These are phyloP conservation scores for Mycetomoellerius zeteki DNA, from an alignment of 1,140 invertebrate genomes.

Conservation along the genomic window DNA sequence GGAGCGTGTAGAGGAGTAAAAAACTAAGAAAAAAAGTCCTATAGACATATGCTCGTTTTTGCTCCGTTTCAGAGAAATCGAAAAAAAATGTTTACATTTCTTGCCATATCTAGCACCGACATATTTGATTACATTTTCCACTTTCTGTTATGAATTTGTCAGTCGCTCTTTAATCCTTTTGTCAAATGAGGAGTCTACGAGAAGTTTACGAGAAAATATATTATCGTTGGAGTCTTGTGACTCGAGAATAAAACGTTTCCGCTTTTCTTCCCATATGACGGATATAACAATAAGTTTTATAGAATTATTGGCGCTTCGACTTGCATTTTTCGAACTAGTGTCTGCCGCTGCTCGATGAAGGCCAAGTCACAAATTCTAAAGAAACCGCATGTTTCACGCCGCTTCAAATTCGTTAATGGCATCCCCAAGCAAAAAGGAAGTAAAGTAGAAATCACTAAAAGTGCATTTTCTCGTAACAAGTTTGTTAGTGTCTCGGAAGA, in stretches of 20 bases:
- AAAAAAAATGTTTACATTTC: too few species aligned
- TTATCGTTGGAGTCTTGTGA: neutral
- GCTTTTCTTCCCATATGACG: neutral
- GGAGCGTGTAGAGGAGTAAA: too few species aligned
- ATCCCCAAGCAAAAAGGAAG: neutral
- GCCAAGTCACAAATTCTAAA: constrained; percentile 25
- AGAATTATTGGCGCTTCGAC: constrained; percentile 31
- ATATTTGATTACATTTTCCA: too few species aligned
- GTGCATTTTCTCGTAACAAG: constrained; percentile 58
- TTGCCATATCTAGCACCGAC: too few species aligned
- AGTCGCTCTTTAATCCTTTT: too few species aligned
- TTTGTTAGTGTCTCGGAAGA: constrained; percentile 24
- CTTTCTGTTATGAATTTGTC: too few species aligned
- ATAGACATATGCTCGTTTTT: too few species aligned
- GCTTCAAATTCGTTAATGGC: constrained; percentile 46
- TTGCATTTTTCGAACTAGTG: neutral
- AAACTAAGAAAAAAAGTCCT: too few species aligned
- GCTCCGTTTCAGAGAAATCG: too few species aligned
- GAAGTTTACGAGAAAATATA: neutral
- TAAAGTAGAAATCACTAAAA: constrained; percentile 52
- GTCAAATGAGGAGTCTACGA: constrained; percentile 4
- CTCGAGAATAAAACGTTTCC: neutral
- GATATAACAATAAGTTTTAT: constrained; percentile 22
- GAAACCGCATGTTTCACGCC: constrained; percentile 32
- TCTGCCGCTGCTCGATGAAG: neutral